phyloP scores from a whole-genome alignment of 1,140 invertebrate genomes.

The Trigoniulus corallinus region DNA sequence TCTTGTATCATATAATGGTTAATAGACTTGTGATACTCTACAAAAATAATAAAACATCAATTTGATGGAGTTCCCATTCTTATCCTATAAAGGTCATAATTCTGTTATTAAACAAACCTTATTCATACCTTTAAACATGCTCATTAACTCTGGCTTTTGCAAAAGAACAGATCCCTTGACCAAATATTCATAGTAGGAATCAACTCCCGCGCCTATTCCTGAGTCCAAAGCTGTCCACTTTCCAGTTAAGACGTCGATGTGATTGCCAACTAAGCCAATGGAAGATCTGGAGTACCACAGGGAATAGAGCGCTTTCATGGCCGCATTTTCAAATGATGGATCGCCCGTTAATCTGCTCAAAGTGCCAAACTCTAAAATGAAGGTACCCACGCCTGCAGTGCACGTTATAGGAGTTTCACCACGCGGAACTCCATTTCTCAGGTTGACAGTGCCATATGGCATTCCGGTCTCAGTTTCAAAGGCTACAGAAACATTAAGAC shows the following conservation, averaged over 20 bases:
- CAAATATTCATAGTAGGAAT: conserved; percentile 98
- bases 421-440: conserved; percentile 76
- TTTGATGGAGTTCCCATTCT: conserved; percentile 1
- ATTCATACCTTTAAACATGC: conserved; percentile 55
- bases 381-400: conserved; percentile 94
- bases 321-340: conserved; percentile 61
- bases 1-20: conserved; percentile 75
- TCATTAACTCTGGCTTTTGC: conserved; percentile 64
- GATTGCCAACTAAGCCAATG: conserved; percentile 90
- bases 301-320: conserved; percentile 75
- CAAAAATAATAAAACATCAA: conserved; percentile 4
- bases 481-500: conserved; percentile 21
- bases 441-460: conserved; percentile 95
- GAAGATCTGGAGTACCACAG: conserved; percentile 67
- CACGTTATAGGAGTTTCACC: conserved; percentile 94
- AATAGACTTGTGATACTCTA: conserved; percentile 57
- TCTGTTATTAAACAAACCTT: not conserved
- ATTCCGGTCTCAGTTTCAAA: conserved; percentile 58
- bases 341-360: conserved; percentile 87
- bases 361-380: conserved; percentile 92
- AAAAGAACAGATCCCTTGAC: conserved; percentile 73
- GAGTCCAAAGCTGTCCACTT: conserved; percentile 94
- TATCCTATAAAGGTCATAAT: no score
- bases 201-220: conserved; percentile 80
- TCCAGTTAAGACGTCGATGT: conserved; percentile 86